Percentiles rank a stretch among this genome's conserved stretches.
phyloP scores from a whole-genome alignment of 2,888 invertebrate species.

The Macrophya annulata region DNA sequence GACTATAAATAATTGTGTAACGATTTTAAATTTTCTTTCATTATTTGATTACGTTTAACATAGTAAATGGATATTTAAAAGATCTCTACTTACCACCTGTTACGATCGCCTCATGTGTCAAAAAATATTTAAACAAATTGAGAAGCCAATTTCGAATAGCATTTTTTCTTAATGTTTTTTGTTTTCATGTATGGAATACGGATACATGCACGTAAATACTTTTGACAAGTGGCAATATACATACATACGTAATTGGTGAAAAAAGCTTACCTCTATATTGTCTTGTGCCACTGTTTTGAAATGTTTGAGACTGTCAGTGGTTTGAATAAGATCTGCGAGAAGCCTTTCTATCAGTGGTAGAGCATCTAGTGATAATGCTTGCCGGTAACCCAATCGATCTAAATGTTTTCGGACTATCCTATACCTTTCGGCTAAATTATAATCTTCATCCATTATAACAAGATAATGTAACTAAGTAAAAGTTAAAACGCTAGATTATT shows the following conservation, averaged over 20 bases:
- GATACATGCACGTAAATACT: not conserved
- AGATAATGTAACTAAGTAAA: not conserved
- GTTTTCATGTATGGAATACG: not conserved
- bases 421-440: conserved; percentile 74
- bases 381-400: conserved; percentile 91
- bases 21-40: not conserved
- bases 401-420: conserved; percentile 86
- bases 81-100: conserved; percentile 20
- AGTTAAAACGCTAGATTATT: not conserved
- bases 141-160: not conserved
- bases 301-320: conserved; percentile 93
- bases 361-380: conserved; percentile 88
- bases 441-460: conserved; percentile 63
- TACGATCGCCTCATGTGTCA: conserved; percentile 32
- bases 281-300: conserved; percentile 89
- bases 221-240: conserved; percentile 49
- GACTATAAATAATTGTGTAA: not conserved
- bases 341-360: conserved; percentile 91
- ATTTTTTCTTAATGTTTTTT: conserved; percentile 13
- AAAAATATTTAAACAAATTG: conserved; percentile 39
- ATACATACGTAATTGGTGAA: conserved; percentile 35
- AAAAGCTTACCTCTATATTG: conserved; percentile 82
- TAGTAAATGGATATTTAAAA: not conserved
- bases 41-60: not conserved
- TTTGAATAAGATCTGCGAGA: conserved; percentile 91